These are phyloP conservation scores for Ricordea florida DNA, from an alignment of 92 coral and sea anemone genomes.

Conservation along the genomic window DNA sequence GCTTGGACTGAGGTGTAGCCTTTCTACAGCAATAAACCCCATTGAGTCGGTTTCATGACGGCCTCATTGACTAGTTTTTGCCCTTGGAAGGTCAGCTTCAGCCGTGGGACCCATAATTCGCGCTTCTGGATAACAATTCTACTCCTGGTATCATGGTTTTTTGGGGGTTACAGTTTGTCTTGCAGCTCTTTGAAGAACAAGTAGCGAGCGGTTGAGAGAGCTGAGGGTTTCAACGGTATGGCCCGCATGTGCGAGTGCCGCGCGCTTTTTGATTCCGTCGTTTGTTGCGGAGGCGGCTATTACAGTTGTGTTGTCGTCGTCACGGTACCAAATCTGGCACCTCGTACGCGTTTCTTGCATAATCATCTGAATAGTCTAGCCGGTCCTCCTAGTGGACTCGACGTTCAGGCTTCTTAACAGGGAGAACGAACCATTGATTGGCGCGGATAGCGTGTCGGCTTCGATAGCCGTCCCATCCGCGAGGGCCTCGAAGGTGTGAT, in stretches of 20 bases:
- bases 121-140: background rate
- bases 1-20: background rate
- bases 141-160: background rate
- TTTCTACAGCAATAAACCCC: too few species aligned
- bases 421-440: background rate
- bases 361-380: too few species aligned
- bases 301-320: background rate
- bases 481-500: background rate
- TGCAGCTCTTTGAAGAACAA: background rate
- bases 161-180: background rate
- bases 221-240: background rate
- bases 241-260: too few species aligned
- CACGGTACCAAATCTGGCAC: background rate
- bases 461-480: background rate
- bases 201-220: background rate
- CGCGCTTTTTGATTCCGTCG: background rate
- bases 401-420: background rate
- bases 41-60: background rate
- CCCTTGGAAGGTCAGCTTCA: background rate
- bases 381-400: too few species aligned
- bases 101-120: background rate
- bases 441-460: background rate
- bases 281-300: too few species aligned
- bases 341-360: too few species aligned
- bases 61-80: background rate